Base-by-base conservation (phyloP, 2,888 invertebrate genomes). In the Pollenia labialis region DNA sequence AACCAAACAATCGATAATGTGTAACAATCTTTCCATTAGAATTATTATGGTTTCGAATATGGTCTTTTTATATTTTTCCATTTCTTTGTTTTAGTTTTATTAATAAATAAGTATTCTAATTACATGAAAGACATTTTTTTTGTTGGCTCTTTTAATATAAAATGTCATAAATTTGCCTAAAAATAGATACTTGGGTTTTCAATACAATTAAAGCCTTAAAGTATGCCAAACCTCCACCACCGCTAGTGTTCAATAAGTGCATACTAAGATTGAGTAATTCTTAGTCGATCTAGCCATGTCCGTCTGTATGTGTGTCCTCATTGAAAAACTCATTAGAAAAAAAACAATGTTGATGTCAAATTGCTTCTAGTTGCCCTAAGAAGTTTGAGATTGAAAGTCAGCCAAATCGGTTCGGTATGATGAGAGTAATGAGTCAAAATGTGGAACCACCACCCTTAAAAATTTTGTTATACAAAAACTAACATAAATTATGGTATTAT, bases 41-140 rank as follows among this genome's bases (percentile, higher is more conserved):
- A 72, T 76, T 83, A 76, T 75, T 84, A 77, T 80, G 87, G 87
- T 84, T 81, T 83, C 81, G 64, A 72, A 71, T 69, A 66, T 69
- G 69, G 50, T 54, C 68, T 16, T 68, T 80, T 75, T 11, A 46
- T 48, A 54, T 23, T 54, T 42, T 46, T 0, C n/a, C 9, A 40
- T 48, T 66, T 16, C 46, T 62, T 72, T 72, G 76, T 64, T 81
- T 76, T 74, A 79, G 48, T 74, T 74, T 52, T 44, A 74, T 50
- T 58, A 72, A 82, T 72, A 62, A 79, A 23, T 81, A 60, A 75
- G 62, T 71, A 75, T 81, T 85, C 50, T 79, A 79, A 74, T 81
- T 85, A 76, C 42, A 23, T 40, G 32, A 82, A 52, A 60, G 48
- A 58, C 56, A 52, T 66, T 32, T 40, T 52, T 0, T 42, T 14